Base-by-base conservation (phyloP, 2,113 vertebrate species). In the Alaudala cheleensis region DNA sequence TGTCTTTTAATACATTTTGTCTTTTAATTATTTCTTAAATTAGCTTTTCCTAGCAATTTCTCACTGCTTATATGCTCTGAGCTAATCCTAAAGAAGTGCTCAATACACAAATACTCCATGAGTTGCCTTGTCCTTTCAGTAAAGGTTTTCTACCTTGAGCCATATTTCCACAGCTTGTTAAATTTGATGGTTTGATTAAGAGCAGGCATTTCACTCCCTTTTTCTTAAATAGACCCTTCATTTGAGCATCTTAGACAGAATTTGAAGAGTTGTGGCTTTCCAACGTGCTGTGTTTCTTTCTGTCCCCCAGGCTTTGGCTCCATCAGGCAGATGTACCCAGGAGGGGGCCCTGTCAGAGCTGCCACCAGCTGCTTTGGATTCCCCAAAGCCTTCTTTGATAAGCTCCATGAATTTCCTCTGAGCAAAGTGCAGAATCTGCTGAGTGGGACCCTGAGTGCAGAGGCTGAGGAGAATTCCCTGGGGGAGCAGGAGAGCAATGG, bases 361-460 rank as follows among this genome's bases (percentile, higher is more conserved):
- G 99, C 99, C 81, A 98, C 99, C 95, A 98, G 99, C 60, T 99
- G 98, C 96, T 99, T 99, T 97, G 99, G 99, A 86, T 99, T 99
- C 95, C 99, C 99, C 22, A 97, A 97, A 42, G 97, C 90, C 78
- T 99, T 99, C 96, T 98, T 98, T 44, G 89, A 98, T 42, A 98
- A 92, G 21, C 98, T 99, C 45, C 98, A 99, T 56, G 99, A 99
- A 82, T 99, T 99, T 85, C 99, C 99, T 57, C 98, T 99, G 96
- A 98, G 98, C 97, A 98, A 98, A 96, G 98, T 99, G 91, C 98
- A 98, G 14, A 98, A 98, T 97, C 97, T 99, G 79, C 97, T 99
- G 79, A 98, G 98, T 82, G 99, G 99, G 45, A 98, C 97, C 2
- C 69, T 97, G 60, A 96, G 94, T 86, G 96, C 98, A 82, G 98